A percentile compares a stretch with the other conserved stretches of the same genome.
These are phyloP conservation scores for Luscinia megarhynchos DNA, from an alignment of 2,797 vertebrate species.

Conservation along the genomic window DNA sequence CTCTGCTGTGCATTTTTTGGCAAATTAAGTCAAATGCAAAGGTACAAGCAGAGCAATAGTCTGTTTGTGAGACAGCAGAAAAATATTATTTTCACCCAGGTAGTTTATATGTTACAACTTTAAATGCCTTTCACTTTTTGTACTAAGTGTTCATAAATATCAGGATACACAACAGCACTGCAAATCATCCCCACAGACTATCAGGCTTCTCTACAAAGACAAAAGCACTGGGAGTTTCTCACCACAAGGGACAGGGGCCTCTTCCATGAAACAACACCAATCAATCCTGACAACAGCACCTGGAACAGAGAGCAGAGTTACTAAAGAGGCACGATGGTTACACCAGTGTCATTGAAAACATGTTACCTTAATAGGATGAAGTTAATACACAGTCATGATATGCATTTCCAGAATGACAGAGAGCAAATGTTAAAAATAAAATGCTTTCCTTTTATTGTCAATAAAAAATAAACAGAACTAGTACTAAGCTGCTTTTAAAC, in stretches of 20 bases:
- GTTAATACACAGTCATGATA: background rate
- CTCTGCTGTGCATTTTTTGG: background rate
- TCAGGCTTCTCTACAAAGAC: background rate
- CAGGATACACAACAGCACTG: background rate
- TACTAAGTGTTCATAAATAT: background rate
- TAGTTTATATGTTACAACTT: background rate
- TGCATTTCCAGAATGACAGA: background rate
- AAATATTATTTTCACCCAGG: background rate
- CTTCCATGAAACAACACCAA: constrained; percentile 98
- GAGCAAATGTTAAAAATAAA: background rate
- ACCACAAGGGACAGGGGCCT: constrained; percentile 98
- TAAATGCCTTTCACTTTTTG: background rate
- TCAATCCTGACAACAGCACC: constrained; percentile 96
- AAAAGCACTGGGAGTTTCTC: constrained; percentile 70
- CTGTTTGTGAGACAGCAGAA: background rate
- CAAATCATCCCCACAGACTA: background rate
- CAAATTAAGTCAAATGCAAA: background rate
- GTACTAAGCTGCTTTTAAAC: background rate
- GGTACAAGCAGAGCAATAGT: background rate
- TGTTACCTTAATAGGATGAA: background rate
- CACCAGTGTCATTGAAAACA: background rate
- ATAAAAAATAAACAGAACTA: background rate
- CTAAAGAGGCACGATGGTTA: background rate
- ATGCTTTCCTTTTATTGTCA: background rate
- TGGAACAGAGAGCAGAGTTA: constrained; percentile 66